Conservation (phyloP, 2,888 invertebrate genomes). For the Platyscelio sp. region DNA sequence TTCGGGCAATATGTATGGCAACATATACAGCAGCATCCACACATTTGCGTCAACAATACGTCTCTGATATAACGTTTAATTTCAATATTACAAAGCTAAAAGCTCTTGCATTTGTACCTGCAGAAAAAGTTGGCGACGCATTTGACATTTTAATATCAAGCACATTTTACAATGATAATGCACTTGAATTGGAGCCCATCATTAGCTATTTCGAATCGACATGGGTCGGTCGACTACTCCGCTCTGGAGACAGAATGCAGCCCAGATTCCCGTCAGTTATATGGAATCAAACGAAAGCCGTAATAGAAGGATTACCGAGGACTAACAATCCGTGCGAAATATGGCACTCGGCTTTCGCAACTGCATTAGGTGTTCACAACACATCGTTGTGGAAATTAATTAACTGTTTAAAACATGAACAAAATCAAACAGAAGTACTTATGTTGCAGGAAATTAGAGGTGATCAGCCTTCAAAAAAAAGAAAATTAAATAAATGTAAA, state of each 20-base stretch:
- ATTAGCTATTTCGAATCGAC: conserved; percentile 11
- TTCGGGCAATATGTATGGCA: conserved; percentile 4
- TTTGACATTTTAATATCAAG: background rate
- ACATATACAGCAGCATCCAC: conserved; percentile 8
- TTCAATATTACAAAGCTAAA: conserved; percentile 6
- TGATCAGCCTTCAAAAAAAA: no score
- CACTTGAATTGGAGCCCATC: background rate
- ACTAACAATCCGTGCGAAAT: no score
- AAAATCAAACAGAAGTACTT: no score
- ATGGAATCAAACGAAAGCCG: no score
- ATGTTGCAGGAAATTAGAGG: no score
- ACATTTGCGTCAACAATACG: background rate
- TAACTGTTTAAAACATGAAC: no score
- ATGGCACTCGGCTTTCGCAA: no score
- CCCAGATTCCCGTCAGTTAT: background rate
- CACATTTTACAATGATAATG: background rate
- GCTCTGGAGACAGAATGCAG: background rate
- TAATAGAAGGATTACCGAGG: no score
- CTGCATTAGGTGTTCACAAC: no score
- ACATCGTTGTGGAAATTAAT: no score
- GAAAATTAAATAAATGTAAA: no score
- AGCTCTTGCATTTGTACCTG: background rate
- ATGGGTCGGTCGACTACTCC: background rate
- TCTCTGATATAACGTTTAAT: background rate
- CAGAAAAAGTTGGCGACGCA: background rate